Evolutionary conservation across 2,113 vertebrate species (phyloP).

Genomic region (Alces alces): DNA sequence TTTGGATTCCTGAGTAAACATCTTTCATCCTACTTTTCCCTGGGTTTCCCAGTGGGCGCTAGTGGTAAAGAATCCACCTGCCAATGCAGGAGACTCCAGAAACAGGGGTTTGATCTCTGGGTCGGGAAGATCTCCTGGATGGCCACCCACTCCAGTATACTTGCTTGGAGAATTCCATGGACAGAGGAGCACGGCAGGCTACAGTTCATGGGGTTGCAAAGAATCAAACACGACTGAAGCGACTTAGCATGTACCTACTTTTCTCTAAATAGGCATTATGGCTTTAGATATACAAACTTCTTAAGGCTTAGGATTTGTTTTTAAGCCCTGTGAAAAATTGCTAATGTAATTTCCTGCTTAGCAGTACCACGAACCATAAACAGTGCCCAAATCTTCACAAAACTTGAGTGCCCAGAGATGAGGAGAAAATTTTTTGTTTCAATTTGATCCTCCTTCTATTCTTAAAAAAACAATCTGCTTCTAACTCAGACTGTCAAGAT

Average conservation of each 20-base stretch:
- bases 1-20: neutral
- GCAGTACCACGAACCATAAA: neutral
- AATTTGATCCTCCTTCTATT: slow-evolving; percentile 10
- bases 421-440: slow-evolving; percentile 23
- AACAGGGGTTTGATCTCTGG: neutral
- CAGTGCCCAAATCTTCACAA: neutral
- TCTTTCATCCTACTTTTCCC: neutral
- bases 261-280: neutral
- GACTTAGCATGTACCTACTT: neutral
- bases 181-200: neutral
- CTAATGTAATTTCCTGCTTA: neutral
- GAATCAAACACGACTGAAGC: neutral
- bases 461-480: neutral
- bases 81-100: neutral
- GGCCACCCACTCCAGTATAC: neutral
- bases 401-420: neutral
- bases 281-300: neutral
- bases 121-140: neutral
- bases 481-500: neutral
- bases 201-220: neutral
- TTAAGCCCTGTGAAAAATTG: neutral
- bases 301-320: neutral
- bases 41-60: neutral
- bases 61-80: neutral
- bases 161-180: neutral